Evolutionary conservation across 2,113 vertebrate genomes (phyloP).

Genomic region (Bostrychus sinensis): DNA sequence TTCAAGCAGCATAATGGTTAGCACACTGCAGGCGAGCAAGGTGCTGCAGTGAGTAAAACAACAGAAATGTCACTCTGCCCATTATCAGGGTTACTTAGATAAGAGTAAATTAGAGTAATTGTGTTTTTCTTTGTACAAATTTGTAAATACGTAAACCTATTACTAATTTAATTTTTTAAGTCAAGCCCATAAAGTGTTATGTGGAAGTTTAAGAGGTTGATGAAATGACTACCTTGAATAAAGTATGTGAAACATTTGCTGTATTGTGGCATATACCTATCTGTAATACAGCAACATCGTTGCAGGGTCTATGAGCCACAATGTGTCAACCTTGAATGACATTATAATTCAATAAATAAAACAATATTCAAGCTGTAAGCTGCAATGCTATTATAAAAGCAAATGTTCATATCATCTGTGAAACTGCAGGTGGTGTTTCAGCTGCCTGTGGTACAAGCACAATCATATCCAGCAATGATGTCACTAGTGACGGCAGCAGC

Average conservation of each 20-base stretch:
- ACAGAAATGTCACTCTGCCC: not conserved
- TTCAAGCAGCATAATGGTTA: conserved; percentile 14
- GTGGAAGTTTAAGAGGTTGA: not conserved
- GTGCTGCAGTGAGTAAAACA: not conserved
- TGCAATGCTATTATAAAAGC: not conserved
- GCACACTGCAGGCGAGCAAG: conserved; percentile 13
- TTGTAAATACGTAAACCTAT: no score
- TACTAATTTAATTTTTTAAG: no score
- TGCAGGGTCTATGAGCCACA: not conserved
- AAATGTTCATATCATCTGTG: conserved; percentile 30
- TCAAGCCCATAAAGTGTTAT: not conserved
- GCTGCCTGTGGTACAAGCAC: conserved; percentile 1
- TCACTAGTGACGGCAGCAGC: conserved; percentile 10
- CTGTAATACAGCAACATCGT: not conserved
- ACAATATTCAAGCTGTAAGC: not conserved
- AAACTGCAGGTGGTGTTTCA: conserved; percentile 37
- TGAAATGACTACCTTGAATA: not conserved
- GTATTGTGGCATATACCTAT: not conserved
- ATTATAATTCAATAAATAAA: not conserved
- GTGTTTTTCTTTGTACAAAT: no score
- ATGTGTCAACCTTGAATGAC: not conserved
- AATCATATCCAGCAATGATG: not conserved
- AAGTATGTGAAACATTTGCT: no score
- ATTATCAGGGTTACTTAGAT: not conserved
- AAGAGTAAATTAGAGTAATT: no score